A percentile compares a stretch with the other conserved stretches of the same genome.
Conservation (phyloP, 2,113 vertebrate species). For the Aleadryas rufinucha region DNA sequence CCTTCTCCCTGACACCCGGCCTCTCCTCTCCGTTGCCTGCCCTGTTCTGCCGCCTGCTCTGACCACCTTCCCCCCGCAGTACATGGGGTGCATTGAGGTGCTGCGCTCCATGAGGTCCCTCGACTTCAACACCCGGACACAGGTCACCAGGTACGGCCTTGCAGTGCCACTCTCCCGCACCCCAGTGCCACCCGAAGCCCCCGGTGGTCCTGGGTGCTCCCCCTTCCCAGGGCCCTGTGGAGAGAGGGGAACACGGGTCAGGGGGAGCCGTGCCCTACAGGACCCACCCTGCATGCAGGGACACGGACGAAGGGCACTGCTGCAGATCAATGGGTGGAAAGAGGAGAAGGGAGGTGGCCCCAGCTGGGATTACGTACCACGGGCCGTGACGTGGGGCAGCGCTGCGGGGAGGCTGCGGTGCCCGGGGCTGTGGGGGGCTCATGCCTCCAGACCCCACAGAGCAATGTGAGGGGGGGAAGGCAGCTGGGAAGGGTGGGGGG, state of each 20-base stretch:
- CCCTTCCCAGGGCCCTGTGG: accelerated
- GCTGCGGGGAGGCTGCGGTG: not conserved
- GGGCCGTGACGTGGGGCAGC: not conserved
- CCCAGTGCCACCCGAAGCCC: accelerated
- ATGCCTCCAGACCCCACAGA: not conserved
- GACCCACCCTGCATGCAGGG: not conserved
- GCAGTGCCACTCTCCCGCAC: accelerated
- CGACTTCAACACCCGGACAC: constrained; percentile 94
- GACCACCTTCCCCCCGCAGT: constrained; percentile 58
- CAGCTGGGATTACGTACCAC: not conserved
- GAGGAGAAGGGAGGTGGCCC: constrained; percentile 44
- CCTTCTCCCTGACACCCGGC: not conserved
- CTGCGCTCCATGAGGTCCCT: constrained; percentile 94
- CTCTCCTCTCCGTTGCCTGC: not conserved
- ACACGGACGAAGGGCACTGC: not conserved
- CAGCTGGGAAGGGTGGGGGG: not conserved
- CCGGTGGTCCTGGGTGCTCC: accelerated
- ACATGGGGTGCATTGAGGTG: constrained; percentile 98
- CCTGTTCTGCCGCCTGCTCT: not conserved
- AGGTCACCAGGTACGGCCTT: constrained; percentile 88
- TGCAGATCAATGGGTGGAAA: not conserved
- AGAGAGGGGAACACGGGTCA: not conserved
- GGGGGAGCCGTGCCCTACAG: not conserved
- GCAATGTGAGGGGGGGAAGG: accelerated
- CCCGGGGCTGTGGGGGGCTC: accelerated